Base-by-base conservation (phyloP, 2,113 vertebrate species). In the Sialia sialis region DNA sequence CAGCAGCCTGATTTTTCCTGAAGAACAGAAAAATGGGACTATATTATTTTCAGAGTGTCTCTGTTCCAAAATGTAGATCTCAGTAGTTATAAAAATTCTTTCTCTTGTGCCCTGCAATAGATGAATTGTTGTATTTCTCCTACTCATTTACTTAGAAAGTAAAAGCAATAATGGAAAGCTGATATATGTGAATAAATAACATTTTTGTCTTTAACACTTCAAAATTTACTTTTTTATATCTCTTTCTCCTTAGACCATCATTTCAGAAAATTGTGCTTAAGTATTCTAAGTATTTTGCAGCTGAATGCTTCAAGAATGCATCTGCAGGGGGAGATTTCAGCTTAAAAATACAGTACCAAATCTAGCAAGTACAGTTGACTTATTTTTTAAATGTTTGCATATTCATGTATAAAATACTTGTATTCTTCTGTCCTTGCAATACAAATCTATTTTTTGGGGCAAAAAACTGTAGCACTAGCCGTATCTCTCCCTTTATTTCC, bases 111-210 rank as follows among this genome's bases (percentile, higher is more conserved):
- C 23, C 23, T 88, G 46, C 7, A 82, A 16, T 86, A 49, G 27
- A 29, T 52, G 26, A 19, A 52, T 56, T 67, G 81, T 79, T 74
- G 2, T 70, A n/a, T 79, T 89, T 29, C 38, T 76, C 41, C 21
- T 48, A 51, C 4, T 2, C 56, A 48, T 70, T 90, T 74, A 46
- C 44, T n/a, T 56, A 48, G 7, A 44, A 56, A 54, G 12, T 51
- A 52, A 82, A 88, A 43, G 41, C 39, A 74, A 20, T 55, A 60
- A 70, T 29, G 43, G 46, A 75, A 72, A 56, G 4, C 13, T 62
- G 51, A 16, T 69, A 52, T 8, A 30, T 0, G 0, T 78, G 22
- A n/a, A n/a, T 82, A 64, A 82, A 59, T 51, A 66, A 54, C 2
- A 48, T 87, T 83, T 79, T 84, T 62, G 7, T 11, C 30, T 77